Conservation (phyloP, 2,113 vertebrate species). For the Stomatorhinus ivindoensis region DNA sequence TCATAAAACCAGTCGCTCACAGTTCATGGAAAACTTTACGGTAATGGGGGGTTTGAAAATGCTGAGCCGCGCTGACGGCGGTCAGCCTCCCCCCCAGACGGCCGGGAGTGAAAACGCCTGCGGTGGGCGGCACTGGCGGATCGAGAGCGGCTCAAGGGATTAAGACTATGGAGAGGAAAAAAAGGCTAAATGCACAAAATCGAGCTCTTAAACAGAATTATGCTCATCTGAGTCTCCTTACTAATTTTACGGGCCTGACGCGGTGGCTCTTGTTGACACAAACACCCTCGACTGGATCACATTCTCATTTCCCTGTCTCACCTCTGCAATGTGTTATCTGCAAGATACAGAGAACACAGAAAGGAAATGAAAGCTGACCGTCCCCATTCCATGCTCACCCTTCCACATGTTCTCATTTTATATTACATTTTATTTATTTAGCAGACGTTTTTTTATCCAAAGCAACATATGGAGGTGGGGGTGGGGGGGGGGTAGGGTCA, state of each 20-base stretch:
- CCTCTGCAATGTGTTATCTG: background rate
- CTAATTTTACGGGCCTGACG: background rate
- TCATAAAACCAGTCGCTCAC: conserved; percentile 8
- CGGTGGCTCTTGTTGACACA: background rate
- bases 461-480: background rate
- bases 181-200: background rate
- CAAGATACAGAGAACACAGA: background rate
- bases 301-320: background rate
- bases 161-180: background rate
- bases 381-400: background rate
- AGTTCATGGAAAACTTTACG: background rate
- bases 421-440: background rate
- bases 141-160: background rate
- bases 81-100: background rate
- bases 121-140: background rate
- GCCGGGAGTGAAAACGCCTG: background rate
- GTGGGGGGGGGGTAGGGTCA: background rate
- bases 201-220: background rate
- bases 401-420: background rate
- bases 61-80: background rate
- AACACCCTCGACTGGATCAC: background rate
- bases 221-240: background rate
- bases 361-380: background rate
- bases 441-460: background rate
- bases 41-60: background rate